These are phyloP conservation scores for Hyles lineata DNA, from an alignment of 2,888 invertebrate species.

Conservation along the genomic window DNA sequence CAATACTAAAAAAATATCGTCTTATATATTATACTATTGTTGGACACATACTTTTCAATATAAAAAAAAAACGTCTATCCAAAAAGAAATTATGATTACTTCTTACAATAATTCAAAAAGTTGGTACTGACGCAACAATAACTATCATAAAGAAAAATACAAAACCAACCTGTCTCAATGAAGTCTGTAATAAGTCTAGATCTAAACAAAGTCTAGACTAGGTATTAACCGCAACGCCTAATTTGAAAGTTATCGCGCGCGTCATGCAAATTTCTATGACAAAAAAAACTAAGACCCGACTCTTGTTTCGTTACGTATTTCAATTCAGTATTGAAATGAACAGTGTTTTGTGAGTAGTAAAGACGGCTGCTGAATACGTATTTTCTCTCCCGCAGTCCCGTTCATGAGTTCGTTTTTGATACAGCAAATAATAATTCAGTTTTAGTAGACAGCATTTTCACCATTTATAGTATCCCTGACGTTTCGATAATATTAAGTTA, in stretches of 20 bases:
- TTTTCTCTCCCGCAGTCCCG: slow-evolving; percentile 3
- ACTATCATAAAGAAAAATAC: background rate
- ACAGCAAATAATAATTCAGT: background rate
- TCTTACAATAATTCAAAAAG: no score
- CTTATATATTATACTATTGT: no score
- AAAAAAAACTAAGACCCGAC: slow-evolving; percentile 16
- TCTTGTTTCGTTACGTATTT: slow-evolving; percentile 22
- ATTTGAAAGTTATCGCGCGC: slow-evolving; percentile 46
- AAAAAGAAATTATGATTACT: no score
- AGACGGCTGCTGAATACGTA: background rate
- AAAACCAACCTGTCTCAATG: slow-evolving; percentile 8
- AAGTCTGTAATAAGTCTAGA: background rate
- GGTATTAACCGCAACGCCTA: background rate
- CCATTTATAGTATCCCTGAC: no score
- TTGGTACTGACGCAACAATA: background rate
- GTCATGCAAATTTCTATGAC: slow-evolving; percentile 36
- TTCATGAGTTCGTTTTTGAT: background rate
- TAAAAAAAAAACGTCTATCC: no score
- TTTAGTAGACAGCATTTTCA: background rate
- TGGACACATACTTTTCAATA: no score
- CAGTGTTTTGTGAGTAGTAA: slow-evolving; percentile 23
- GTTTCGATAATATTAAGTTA: no score
- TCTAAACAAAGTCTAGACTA: slow-evolving; percentile 18
- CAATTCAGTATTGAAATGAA: slow-evolving; percentile 29
- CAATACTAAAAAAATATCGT: no score